These are phyloP conservation scores for Toxotes jaculatrix DNA, from an alignment of 2,113 vertebrate genomes.

Conservation along the genomic window DNA sequence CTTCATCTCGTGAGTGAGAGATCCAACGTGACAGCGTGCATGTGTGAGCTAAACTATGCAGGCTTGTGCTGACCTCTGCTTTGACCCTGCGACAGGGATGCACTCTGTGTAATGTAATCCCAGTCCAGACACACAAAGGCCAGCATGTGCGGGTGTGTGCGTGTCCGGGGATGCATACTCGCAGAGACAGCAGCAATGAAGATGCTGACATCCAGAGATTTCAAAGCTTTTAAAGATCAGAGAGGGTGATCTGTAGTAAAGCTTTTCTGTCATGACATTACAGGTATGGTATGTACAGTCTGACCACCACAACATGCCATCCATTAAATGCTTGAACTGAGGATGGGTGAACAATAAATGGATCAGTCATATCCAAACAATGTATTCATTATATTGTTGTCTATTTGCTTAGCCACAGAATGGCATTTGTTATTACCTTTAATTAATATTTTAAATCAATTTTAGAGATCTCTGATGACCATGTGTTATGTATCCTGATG, in stretches of 20 bases:
- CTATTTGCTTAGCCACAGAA: background rate
- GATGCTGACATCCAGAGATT: conserved; percentile 3
- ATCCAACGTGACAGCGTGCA: background rate
- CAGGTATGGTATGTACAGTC: background rate
- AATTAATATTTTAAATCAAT: background rate
- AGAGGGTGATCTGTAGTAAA: background rate
- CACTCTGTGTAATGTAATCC: conserved; percentile 62
- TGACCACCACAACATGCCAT: background rate
- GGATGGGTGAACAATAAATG: background rate
- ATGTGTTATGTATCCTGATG: background rate
- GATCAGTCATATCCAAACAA: background rate
- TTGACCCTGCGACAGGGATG: conserved; percentile 51
- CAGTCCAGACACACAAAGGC: conserved; percentile 49
- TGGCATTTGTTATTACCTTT: background rate
- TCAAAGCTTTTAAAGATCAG: conserved; percentile 18
- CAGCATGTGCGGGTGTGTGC: conserved; percentile 1
- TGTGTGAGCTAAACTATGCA: conserved; percentile 34
- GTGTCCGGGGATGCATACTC: background rate
- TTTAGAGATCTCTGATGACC: background rate
- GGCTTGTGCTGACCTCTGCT: conserved; percentile 58
- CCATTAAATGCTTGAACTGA: background rate
- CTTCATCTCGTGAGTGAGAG: background rate
- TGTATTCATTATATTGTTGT: background rate
- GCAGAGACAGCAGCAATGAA: conserved; percentile 12
- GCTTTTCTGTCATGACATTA: background rate